Conservation (phyloP, 2,888 invertebrate species). For the Melangyna quadrimaculata region DNA sequence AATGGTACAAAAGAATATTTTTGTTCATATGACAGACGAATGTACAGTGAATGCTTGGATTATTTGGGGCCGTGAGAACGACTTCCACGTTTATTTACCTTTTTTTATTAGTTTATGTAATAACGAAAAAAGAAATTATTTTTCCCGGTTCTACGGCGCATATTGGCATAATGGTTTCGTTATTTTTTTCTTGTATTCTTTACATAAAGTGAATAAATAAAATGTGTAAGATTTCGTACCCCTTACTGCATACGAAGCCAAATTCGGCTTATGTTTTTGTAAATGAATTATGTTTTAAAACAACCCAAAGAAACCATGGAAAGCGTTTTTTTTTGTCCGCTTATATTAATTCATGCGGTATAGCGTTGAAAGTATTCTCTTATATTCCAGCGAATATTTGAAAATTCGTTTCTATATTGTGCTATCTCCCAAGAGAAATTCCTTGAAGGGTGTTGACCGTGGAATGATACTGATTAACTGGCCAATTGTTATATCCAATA, state of each 20-base stretch:
- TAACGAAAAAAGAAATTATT: neutral
- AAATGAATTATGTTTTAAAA: neutral
- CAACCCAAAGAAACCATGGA: neutral
- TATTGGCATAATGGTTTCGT: neutral
- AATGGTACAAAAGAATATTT: constrained; percentile 44
- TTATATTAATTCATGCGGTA: too few species aligned
- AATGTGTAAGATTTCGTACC: too few species aligned
- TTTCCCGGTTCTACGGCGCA: neutral
- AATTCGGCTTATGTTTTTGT: neutral
- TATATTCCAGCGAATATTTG: too few species aligned
- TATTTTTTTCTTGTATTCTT: neutral
- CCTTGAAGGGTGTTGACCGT: too few species aligned
- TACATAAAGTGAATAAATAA: too few species aligned
- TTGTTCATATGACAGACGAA: constrained; percentile 9
- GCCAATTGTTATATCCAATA: too few species aligned
- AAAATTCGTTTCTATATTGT: too few species aligned
- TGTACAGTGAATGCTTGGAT: constrained; percentile 7
- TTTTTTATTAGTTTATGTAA: neutral
- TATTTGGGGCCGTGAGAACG: neutral
- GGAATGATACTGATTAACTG: too few species aligned
- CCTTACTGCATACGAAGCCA: neutral
- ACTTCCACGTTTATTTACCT: neutral
- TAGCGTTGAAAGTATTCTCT: too few species aligned
- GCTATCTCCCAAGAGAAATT: too few species aligned
- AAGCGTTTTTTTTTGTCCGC: too few species aligned